A percentile compares a stretch with the other conserved stretches of the same genome.
phyloP scores from a whole-genome alignment of 2,113 vertebrate species.

The Brienomyrus brachyistius region DNA sequence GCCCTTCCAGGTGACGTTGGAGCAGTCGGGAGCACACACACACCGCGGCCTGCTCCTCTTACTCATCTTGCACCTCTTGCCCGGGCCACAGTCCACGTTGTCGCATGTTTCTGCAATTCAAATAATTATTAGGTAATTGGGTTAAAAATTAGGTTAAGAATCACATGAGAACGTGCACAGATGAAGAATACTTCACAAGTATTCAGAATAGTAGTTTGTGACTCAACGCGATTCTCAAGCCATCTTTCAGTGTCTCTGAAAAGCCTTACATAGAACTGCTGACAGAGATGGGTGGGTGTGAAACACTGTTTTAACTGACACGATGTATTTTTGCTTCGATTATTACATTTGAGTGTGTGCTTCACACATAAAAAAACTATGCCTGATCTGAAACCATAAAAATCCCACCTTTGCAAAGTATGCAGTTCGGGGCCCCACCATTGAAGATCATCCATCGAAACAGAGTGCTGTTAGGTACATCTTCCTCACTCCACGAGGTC shows the following conservation, averaged over 20 bases:
- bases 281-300: not conserved
- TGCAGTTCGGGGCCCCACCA: conserved; percentile 78
- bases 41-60: conserved; percentile 83
- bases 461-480: conserved; percentile 76
- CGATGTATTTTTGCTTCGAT: not conserved
- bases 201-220: conserved; percentile 2
- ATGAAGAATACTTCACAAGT: not conserved
- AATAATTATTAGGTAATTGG: not conserved
- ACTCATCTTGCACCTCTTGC: conserved; percentile 84
- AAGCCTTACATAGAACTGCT: not conserved
- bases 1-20: conserved; percentile 77
- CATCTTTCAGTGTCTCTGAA: conserved; percentile 4
- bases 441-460: conserved; percentile 86
- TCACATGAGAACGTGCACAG: conserved; percentile 1
- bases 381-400: not conserved
- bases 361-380: not conserved
- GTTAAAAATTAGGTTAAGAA: not conserved
- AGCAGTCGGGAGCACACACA: conserved; percentile 81
- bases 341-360: not conserved
- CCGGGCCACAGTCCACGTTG: conserved; percentile 78
- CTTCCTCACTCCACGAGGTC: conserved; percentile 80
- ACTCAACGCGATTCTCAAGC: not conserved
- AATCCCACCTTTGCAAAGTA: conserved; percentile 75
- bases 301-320: not conserved
- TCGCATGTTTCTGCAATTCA: conserved; percentile 71